A percentile compares a stretch with the other conserved stretches of the same genome.
phyloP scores from a whole-genome alignment of 2,888 invertebrate genomes.

The Prosopocoilus inquinatus region DNA sequence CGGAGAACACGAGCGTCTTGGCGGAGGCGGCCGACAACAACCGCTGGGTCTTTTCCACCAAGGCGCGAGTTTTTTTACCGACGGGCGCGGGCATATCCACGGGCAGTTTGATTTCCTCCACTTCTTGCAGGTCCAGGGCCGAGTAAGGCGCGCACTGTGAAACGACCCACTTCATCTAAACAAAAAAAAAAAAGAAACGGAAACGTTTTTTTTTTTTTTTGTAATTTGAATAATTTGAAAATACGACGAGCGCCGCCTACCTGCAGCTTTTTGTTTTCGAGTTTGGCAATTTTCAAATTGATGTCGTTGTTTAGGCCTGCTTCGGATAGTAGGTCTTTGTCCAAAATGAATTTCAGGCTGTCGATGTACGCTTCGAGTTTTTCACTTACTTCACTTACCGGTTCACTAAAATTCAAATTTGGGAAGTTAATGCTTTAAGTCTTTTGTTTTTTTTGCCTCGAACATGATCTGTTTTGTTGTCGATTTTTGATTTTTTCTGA shows the following conservation, averaged over 20 bases:
- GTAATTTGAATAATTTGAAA: too few species aligned
- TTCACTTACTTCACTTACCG: constrained; percentile 16
- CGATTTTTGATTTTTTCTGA: too few species aligned
- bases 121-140: constrained; percentile 54
- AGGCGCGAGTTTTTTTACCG: constrained; percentile 33
- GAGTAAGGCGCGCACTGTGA: constrained; percentile 59
- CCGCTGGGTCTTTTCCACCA: constrained; percentile 36
- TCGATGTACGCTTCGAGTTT: constrained; percentile 17
- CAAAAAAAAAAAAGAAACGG: constrained; percentile 20
- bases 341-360: constrained; percentile 29
- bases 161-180: constrained; percentile 56
- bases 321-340: constrained; percentile 46
- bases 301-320: constrained; percentile 54
- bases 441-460: too few species aligned
- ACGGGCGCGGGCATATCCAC: constrained; percentile 42
- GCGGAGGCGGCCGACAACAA: constrained; percentile 37
- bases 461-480: too few species aligned
- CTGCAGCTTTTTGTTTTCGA: constrained; percentile 43
- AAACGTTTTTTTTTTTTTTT: background rate
- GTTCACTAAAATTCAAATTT: constrained; percentile 17
- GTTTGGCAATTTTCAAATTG: constrained; percentile 55
- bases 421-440: too few species aligned
- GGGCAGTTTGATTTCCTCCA: constrained; percentile 50
- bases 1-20: constrained; percentile 41
- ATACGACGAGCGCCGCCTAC: constrained; percentile 31